These are phyloP conservation scores for Myodes glareolus DNA, from an alignment of 2,113 vertebrate species.

Conservation along the genomic window DNA sequence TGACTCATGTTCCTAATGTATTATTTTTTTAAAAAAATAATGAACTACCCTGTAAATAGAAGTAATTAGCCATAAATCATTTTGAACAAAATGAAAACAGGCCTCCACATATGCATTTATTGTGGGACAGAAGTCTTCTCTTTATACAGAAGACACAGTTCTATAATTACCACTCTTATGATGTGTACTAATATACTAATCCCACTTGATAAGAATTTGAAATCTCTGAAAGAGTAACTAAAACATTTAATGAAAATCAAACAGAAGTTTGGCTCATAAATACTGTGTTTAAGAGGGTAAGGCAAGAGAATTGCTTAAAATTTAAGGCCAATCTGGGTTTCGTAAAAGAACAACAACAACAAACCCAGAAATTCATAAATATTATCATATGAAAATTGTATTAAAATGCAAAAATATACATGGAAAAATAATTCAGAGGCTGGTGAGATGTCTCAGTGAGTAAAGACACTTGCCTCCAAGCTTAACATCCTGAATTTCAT, in stretches of 20 bases:
- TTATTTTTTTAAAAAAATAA: conserved; percentile 46
- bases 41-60: conserved; percentile 42
- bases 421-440: not conserved
- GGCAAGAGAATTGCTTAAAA: not conserved
- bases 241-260: conserved; percentile 37
- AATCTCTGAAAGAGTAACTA: not conserved
- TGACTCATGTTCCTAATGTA: not conserved
- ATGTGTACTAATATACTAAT: not conserved
- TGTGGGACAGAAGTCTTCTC: not conserved
- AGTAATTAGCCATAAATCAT: not conserved
- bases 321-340: not conserved
- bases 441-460: not conserved
- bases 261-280: not conserved
- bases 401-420: conserved; percentile 24
- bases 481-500: not conserved
- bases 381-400: not conserved
- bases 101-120: not conserved
- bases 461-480: not conserved
- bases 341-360: not conserved
- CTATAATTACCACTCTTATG: conserved; percentile 31
- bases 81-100: not conserved
- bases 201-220: not conserved
- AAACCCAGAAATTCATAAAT: conserved; percentile 38
- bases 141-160: not conserved
- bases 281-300: not conserved